Evolutionary conservation across 1,140 invertebrate species (phyloP).

Genomic region (Bilobella aurantiaca): DNA sequence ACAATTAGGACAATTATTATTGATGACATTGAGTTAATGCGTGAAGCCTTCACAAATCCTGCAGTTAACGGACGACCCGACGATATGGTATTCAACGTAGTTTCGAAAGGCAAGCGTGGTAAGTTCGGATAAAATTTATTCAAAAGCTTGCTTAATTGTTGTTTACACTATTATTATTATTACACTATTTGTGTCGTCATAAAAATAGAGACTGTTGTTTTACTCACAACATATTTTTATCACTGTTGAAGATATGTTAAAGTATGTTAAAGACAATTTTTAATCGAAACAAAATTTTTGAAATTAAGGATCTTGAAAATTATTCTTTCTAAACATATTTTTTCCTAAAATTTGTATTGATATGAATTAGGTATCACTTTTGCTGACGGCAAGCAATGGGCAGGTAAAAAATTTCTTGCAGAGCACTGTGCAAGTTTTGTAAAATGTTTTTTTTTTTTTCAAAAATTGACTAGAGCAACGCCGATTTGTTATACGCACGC

Average conservation of each 20-base stretch:
- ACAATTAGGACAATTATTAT: not conserved
- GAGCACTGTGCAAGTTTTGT: not conserved
- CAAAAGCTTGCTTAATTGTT: not conserved
- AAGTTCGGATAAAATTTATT: not conserved
- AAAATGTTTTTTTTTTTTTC: no score
- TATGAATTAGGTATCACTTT: no score
- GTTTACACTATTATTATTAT: no score
- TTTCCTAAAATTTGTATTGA: no score
- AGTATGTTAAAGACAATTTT: no score
- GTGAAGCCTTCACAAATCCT: not conserved
- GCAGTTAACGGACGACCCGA: not conserved
- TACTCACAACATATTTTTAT: no score
- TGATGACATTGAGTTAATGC: not conserved
- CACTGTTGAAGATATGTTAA: no score
- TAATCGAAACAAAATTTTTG: no score
- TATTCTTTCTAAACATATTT: no score
- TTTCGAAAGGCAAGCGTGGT: not conserved
- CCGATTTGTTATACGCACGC: conserved; percentile 13
- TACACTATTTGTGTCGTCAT: no score
- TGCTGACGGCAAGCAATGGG: not conserved
- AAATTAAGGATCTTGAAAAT: no score
- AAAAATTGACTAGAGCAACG: conserved; percentile 12
- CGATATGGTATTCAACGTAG: not conserved
- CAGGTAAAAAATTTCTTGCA: not conserved
- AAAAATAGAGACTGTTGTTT: no score